Conservation (phyloP, 2,113 vertebrate genomes). For the Setophaga petechia region DNA sequence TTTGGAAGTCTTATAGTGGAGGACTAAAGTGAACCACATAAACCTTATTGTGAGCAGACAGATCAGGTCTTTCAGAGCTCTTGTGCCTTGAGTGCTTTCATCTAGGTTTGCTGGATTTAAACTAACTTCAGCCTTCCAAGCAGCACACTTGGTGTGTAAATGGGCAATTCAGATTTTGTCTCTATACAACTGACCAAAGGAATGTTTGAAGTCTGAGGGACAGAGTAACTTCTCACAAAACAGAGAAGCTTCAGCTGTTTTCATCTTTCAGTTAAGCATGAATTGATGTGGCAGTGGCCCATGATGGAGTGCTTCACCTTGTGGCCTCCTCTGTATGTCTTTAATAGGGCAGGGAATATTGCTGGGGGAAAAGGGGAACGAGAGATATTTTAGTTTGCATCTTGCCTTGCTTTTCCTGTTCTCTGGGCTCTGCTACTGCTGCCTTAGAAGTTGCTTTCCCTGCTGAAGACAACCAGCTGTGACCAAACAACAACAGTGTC, state of each 20-base stretch:
- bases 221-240: neutral
- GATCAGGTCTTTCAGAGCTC: neutral
- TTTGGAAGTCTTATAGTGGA: neutral
- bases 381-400: neutral
- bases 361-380: neutral
- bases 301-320: neutral
- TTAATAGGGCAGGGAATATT: neutral
- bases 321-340: neutral
- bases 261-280: neutral
- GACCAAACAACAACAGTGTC: neutral
- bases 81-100: neutral
- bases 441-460: neutral
- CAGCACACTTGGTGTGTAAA: neutral
- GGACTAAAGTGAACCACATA: neutral
- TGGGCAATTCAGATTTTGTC: neutral
- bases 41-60: neutral
- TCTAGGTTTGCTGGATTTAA: neutral
- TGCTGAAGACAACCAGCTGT: neutral
- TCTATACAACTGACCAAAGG: neutral
- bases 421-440: neutral
- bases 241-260: neutral
- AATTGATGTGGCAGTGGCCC: neutral
- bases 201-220: neutral
- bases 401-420: neutral
- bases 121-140: neutral